A percentile compares a stretch with the other conserved stretches of the same genome.
phyloP scores from a whole-genome alignment of 2,888 invertebrate species.

The Melinaea menophilus region DNA sequence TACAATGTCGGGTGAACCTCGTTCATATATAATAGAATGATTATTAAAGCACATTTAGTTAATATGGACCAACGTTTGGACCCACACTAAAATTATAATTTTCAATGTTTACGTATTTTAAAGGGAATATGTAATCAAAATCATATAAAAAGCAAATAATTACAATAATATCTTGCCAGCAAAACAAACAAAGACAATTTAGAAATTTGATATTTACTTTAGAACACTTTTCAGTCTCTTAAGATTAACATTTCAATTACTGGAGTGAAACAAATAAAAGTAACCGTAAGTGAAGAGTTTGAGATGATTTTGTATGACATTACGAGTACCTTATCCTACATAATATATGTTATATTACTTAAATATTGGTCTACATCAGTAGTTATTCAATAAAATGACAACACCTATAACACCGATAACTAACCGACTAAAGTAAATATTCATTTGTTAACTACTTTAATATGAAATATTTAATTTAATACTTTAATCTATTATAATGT shows the following conservation, averaged over 20 bases:
- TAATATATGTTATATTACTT: constrained; percentile 32
- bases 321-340: constrained; percentile 6
- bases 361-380: constrained; percentile 51
- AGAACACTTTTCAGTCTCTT: constrained; percentile 77
- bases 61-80: constrained; percentile 29
- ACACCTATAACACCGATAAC: constrained; percentile 56
- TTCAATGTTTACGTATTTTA: constrained; percentile 4
- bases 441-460: background rate
- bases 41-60: constrained; percentile 1
- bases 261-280: constrained; percentile 38
- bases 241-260: constrained; percentile 61
- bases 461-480: background rate
- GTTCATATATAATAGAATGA: background rate
- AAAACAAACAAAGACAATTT: constrained; percentile 16
- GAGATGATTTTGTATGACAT: constrained; percentile 27
- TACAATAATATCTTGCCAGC: background rate
- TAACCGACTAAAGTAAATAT: constrained; percentile 31
- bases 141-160: constrained; percentile 3
- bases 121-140: constrained; percentile 2
- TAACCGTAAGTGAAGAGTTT: constrained; percentile 19
- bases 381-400: constrained; percentile 57
- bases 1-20: too few species aligned
- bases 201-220: constrained; percentile 50
- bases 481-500: background rate
- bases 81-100: constrained; percentile 23